Percentiles rank a stretch among this genome's conserved stretches.
Evolutionary conservation across 2,888 invertebrate genomes (phyloP).

Genomic region (Chloroclystis v-ata): DNA sequence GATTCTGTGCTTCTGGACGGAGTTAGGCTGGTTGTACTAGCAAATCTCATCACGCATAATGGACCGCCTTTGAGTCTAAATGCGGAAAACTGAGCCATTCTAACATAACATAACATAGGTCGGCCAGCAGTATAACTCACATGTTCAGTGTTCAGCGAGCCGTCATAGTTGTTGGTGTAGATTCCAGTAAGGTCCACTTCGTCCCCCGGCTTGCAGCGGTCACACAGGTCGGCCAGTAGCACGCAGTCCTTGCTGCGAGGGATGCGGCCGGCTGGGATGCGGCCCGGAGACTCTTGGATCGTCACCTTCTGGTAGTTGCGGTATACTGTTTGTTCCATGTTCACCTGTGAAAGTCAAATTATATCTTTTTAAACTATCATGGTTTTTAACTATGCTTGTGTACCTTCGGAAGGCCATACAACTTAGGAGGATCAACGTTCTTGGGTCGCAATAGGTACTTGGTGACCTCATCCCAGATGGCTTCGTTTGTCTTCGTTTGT

Average conservation of each 20-base stretch:
- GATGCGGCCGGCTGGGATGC: conserved; percentile 97
- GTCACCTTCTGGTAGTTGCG: conserved; percentile 99
- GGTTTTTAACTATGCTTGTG: too few relatives aligned
- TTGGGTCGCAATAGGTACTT: too few relatives aligned
- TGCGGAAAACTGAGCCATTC: neutral
- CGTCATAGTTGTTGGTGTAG: conserved; percentile 98
- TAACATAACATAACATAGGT: too few relatives aligned
- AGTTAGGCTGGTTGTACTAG: neutral
- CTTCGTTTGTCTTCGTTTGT: too few relatives aligned
- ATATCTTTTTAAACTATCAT: too few relatives aligned
- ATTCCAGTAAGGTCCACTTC: conserved; percentile 97
- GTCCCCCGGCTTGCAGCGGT: conserved; percentile 98
- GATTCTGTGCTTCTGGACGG: neutral
- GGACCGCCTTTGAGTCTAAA: neutral
- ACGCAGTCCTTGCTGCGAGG: conserved; percentile 98
- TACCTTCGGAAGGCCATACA: too few relatives aligned
- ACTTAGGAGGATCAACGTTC: too few relatives aligned
- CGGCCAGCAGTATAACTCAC: conserved; percentile 70
- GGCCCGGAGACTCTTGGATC: conserved; percentile 98
- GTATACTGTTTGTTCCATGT: conserved; percentile 99
- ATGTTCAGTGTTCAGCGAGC: conserved; percentile 94
- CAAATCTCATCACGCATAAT: neutral
- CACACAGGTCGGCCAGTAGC: conserved; percentile 95
- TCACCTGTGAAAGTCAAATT: conserved; percentile 80
- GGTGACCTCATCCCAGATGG: too few relatives aligned